Evolutionary conservation across 1,140 invertebrate species (phyloP), one percentile per base, ranked within the genome.

Genomic region (Diplogasteroides magnus): DNA sequence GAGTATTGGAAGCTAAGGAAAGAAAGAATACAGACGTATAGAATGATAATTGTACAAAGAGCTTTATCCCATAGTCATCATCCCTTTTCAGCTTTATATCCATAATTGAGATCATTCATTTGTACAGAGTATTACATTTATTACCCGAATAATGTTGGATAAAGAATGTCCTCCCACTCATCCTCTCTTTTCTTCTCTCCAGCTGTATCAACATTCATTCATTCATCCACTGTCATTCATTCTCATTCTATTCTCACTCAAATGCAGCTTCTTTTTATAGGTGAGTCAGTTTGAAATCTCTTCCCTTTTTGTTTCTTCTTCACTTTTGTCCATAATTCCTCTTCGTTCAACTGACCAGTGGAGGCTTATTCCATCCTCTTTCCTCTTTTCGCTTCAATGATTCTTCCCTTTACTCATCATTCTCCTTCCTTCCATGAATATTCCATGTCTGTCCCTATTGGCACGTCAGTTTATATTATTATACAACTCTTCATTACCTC

Each of bases 121-220:
- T n/a, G n/a, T n/a, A n/a, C n/a, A n/a, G n/a, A n/a, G n/a, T n/a
- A n/a, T n/a, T n/a, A n/a, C n/a, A n/a, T n/a, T n/a, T n/a, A n/a
- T n/a, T n/a, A n/a, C n/a, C n/a, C n/a, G n/a, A n/a, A n/a, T n/a
- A n/a, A n/a, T n/a, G n/a, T n/a, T n/a, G n/a, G n/a, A n/a, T n/a
- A n/a, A n/a, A n/a, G n/a, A n/a, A n/a, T n/a, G n/a, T n/a, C n/a
- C n/a, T n/a, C n/a, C n/a, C n/a, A n/a, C n/a, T n/a, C n/a, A n/a
- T n/a, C n/a, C n/a, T n/a, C n/a, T n/a, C n/a, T n/a, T 65, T 65
- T 37, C 28, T 65, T 56, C 55, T 65, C 63, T 65, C 1, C 55
- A 56, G 26, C 37, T 65, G 55, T 55, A 56, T 65, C 31, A 48
- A n/a, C 13, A 11, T 65, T n/a, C n/a, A 26, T 65, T 65, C 57